These are phyloP conservation scores for Gouania willdenowi DNA, from an alignment of 2,797 vertebrate genomes.

Conservation along the genomic window DNA sequence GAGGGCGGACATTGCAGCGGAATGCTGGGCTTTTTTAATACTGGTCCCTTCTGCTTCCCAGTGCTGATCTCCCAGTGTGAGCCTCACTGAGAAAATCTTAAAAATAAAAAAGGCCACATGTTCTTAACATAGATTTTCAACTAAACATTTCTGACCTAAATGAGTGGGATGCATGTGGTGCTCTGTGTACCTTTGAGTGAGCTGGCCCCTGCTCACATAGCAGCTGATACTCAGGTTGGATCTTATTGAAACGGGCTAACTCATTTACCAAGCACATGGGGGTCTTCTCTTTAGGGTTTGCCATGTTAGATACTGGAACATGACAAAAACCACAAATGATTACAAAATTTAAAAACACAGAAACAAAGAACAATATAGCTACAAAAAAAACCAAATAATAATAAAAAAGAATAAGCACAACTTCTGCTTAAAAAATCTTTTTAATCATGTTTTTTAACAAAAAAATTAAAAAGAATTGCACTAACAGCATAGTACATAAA, in stretches of 20 bases:
- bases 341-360: background rate
- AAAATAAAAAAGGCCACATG: too few species aligned
- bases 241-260: constrained; percentile 97
- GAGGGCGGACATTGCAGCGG: constrained; percentile 87
- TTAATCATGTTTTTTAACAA: too few species aligned
- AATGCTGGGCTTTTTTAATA: constrained; percentile 95
- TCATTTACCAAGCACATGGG: constrained; percentile 99
- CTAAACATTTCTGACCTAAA: too few species aligned
- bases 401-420: too few species aligned
- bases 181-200: constrained; percentile 84
- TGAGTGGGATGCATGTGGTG: too few species aligned
- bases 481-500: too few species aligned
- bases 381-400: too few species aligned
- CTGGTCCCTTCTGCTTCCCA: constrained; percentile 94
- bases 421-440: too few species aligned
- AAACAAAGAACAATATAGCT: background rate
- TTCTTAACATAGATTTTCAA: too few species aligned
- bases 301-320: constrained; percentile 90
- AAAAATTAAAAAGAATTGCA: too few species aligned
- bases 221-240: constrained; percentile 93
- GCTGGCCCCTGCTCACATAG: constrained; percentile 92
- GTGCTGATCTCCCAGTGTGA: constrained; percentile 89
- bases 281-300: constrained; percentile 99
- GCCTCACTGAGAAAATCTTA: constrained; percentile 90
- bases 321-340: constrained; percentile 2